Conservation (phyloP, 1,140 invertebrate species). For the Himalopsyche phryganea region DNA sequence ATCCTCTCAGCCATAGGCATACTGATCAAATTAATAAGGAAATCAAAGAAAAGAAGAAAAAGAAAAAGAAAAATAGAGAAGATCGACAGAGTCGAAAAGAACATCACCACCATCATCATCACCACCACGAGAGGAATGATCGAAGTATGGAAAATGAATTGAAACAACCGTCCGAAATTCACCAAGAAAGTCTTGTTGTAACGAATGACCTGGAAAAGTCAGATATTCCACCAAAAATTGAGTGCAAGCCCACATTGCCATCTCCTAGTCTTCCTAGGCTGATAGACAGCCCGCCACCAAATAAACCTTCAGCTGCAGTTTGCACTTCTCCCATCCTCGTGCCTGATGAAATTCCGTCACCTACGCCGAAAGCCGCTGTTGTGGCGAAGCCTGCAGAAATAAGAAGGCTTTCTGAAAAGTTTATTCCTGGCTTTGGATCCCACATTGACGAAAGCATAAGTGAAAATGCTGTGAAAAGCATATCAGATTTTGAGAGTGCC, state of each 20-base stretch:
- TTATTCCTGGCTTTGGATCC: constrained; percentile 68
- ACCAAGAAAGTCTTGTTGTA: constrained; percentile 15
- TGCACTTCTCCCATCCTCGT: constrained; percentile 25
- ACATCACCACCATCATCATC: constrained; percentile 61
- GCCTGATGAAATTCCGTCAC: constrained; percentile 43
- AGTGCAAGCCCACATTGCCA: constrained; percentile 31
- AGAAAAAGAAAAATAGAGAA: constrained; percentile 77
- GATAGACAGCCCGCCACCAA: constrained; percentile 45
- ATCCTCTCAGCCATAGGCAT: constrained; percentile 43
- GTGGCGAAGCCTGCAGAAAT: constrained; percentile 44
- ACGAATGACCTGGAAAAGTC: constrained; percentile 33
- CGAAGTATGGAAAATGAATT: constrained; percentile 21
- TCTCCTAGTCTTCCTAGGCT: constrained; percentile 50
- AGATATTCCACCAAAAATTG: constrained; percentile 35
- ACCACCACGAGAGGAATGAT: constrained; percentile 40
- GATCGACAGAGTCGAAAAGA: constrained; percentile 66
- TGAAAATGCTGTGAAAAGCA: constrained; percentile 71
- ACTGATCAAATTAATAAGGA: constrained; percentile 56
- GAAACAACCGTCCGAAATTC: constrained; percentile 11
- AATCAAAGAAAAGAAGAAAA: constrained; percentile 74
- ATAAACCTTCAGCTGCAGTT: constrained; percentile 14
- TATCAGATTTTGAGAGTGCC: constrained; percentile 43
- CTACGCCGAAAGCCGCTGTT: constrained; percentile 38
- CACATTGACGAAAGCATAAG: constrained; percentile 70
- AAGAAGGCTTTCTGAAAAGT: constrained; percentile 51